phyloP scores from a whole-genome alignment of 2,797 vertebrate genomes.

The Danio albolineatus region DNA sequence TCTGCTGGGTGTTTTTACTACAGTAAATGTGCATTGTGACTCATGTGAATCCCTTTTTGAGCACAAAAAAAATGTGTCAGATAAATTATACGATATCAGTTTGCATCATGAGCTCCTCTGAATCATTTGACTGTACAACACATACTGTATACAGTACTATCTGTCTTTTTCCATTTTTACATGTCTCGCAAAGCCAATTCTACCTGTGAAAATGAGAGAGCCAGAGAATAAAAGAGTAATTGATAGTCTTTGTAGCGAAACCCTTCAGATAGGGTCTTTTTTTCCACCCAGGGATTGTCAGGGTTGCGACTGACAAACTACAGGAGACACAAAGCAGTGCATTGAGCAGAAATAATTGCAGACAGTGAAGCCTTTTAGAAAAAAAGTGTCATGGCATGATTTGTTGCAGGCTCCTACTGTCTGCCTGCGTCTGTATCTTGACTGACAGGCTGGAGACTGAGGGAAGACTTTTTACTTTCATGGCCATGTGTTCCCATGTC shows the following conservation, averaged over 20 bases:
- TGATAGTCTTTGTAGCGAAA: slow-evolving; percentile 58
- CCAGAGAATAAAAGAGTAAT: slow-evolving; percentile 31
- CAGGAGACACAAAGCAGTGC: slow-evolving; percentile 43
- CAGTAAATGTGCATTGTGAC: background rate
- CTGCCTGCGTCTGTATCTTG: slow-evolving; percentile 45
- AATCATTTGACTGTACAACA: background rate
- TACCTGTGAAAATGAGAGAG: slow-evolving; percentile 15
- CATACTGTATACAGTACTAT: background rate
- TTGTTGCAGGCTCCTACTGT: slow-evolving; percentile 44
- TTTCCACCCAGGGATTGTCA: slow-evolving; percentile 33
- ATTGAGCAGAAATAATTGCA: slow-evolving; percentile 56
- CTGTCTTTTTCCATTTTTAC: slow-evolving; percentile 20
- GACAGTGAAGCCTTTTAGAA: slow-evolving; percentile 48
- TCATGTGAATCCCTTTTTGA: background rate
- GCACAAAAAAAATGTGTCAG: background rate
- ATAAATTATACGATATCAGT: background rate
- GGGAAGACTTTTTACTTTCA: slow-evolving; percentile 37
- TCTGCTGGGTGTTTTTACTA: background rate
- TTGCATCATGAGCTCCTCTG: background rate
- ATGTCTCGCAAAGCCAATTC: background rate
- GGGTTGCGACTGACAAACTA: slow-evolving; percentile 56
- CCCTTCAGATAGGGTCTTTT: slow-evolving; percentile 33
- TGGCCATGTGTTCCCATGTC: slow-evolving; percentile 31
- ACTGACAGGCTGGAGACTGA: slow-evolving; percentile 42
- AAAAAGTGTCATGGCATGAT: slow-evolving; percentile 50